phyloP scores from a whole-genome alignment of 2,797 vertebrate species.

The Bradypodion pumilum region DNA sequence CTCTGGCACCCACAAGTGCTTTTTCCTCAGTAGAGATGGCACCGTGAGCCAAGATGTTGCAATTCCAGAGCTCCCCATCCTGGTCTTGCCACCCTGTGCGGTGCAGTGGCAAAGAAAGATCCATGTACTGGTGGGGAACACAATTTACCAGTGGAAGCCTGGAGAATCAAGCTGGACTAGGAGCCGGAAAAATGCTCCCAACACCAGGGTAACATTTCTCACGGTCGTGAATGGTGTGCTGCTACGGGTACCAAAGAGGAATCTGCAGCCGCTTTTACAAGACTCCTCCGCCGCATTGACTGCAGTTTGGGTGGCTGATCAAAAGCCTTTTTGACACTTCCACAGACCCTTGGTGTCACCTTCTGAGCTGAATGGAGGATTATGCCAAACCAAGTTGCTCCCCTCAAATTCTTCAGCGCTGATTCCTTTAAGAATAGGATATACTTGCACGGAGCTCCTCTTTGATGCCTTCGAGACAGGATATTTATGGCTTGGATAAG shows the following conservation, averaged over 20 bases:
- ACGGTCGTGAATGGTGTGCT: conserved; percentile 69
- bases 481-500: not conserved
- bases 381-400: not conserved
- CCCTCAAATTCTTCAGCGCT: not conserved
- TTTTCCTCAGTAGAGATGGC: conserved; percentile 80
- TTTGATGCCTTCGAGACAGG: not conserved
- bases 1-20: conserved; percentile 80
- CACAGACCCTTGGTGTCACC: not conserved
- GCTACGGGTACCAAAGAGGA: conserved; percentile 85
- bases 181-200: conserved; percentile 75
- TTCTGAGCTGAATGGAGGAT: not conserved
- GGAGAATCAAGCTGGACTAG: conserved; percentile 86
- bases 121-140: conserved; percentile 81
- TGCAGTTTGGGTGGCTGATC: conserved; percentile 28
- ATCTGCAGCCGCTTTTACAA: conserved; percentile 77
- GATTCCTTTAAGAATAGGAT: conserved; percentile 8
- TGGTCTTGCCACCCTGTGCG: conserved; percentile 75
- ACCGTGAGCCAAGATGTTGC: conserved; percentile 73
- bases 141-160: conserved; percentile 87
- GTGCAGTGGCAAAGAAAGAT: conserved; percentile 85
- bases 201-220: conserved; percentile 29
- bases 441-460: not conserved
- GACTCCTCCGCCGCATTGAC: conserved; percentile 36
- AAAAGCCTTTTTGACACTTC: not conserved
- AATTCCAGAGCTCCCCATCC: conserved; percentile 83